Base-by-base conservation (phyloP, 2,888 invertebrate genomes). In the Lasius platythorax region DNA sequence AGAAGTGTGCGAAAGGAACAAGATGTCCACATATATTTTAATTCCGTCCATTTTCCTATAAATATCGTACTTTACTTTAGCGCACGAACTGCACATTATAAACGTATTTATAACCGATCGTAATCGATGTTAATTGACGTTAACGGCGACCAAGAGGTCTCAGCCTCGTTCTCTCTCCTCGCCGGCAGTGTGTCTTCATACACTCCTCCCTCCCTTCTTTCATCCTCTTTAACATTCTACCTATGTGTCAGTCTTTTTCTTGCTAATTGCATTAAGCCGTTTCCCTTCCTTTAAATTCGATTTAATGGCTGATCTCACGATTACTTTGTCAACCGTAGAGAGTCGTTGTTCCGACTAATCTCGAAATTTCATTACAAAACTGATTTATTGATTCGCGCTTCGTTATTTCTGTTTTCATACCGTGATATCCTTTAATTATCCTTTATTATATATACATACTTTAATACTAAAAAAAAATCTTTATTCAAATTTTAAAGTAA, bases 111-210 rank as follows among this genome's bases (percentile, higher is more conserved):
- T 86, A 88, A 90, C 86, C 82, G 88, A 92, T 92, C 86, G 88
- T 87, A 87, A 92, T 91, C 90, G 86, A 89, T 84, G 87, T 90
- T 93, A 91, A 93, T 93, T 91, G 88, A 86, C 75, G 75, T 82
- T 81, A 75, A 66, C 50, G 30, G 18, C 63, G 15, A 84, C 43
- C 53, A 53, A n/a, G 66, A 75, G 33, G 9, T 79, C 72, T 58
- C 74, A 46, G 53, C 3, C 30, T 53, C 50, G 28, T 68, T 68
- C 63, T 46, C n/a, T n/a, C 18, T n/a, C 11, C 70, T 50, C 83
- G 43, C 15, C 40, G 33, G 18, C 73, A 61, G 18, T 40, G 15
- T 30, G 37, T 50, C 15, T 40, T 30, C 9, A 33, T 72, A 6
- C 43, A 28, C 4, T 79, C 3, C 6, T 53, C 18, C 2, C 6